Percentiles rank a stretch among this genome's conserved stretches.
Evolutionary conservation across 2,888 invertebrate genomes (phyloP).

Genomic region (Caenorhabditis parvicauda): DNA sequence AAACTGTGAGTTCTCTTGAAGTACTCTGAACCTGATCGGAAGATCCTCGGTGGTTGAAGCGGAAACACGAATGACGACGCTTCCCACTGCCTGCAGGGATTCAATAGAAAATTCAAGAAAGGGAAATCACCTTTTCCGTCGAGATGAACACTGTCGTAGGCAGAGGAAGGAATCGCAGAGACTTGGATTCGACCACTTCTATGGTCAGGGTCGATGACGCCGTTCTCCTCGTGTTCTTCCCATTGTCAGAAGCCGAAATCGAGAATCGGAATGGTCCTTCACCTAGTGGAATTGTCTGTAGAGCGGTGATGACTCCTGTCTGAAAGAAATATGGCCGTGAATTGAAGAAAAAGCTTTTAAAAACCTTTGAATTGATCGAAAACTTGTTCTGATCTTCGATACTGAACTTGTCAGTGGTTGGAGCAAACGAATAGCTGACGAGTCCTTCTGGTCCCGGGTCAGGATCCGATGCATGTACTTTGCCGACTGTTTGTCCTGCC

Average conservation of each 20-base stretch:
- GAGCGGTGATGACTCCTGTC: conserved; percentile 45
- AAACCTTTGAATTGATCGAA: conserved; percentile 24
- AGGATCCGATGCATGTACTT: conserved; percentile 51
- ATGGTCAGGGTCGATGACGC: conserved; percentile 14
- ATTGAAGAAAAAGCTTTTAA: too few relatives aligned
- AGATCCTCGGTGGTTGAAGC: conserved; percentile 19
- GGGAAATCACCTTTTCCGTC: conserved; percentile 41
- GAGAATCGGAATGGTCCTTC: conserved; percentile 47
- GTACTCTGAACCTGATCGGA: conserved; percentile 30
- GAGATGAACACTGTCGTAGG: conserved; percentile 58
- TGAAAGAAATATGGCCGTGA: conserved; percentile 5
- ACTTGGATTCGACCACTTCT: conserved; percentile 26
- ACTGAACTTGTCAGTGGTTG: conserved; percentile 10
- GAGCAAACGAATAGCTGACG: conserved; percentile 20
- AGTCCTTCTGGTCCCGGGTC: conserved; percentile 52
- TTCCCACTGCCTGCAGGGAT: conserved; percentile 35
- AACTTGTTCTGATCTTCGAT: conserved; percentile 22
- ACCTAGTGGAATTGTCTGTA: conserved; percentile 19
- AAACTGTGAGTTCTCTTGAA: conserved; percentile 34
- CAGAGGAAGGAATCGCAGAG: conserved; percentile 51
- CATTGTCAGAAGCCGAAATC: conserved; percentile 49
- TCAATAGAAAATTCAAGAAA: background rate
- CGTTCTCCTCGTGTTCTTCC: conserved; percentile 13
- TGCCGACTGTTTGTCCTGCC: conserved; percentile 39
- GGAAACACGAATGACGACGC: conserved; percentile 40